Conservation (phyloP, 2,797 vertebrate genomes). For the Distichodus sexfasciatus region DNA sequence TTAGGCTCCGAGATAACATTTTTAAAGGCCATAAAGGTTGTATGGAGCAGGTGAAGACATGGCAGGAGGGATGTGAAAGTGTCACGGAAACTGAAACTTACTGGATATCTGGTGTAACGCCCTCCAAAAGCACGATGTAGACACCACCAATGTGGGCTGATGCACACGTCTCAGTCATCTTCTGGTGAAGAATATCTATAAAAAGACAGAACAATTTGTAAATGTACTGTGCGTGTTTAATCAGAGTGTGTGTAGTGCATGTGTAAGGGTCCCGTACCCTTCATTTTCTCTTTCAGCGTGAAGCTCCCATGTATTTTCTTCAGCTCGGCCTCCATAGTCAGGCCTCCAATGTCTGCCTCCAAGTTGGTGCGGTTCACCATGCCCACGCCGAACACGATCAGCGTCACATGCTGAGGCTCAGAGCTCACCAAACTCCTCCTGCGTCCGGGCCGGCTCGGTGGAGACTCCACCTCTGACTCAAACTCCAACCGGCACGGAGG, state of each 20-base stretch:
- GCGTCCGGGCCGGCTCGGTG: conserved; percentile 68
- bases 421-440: conserved; percentile 88
- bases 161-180: conserved; percentile 97
- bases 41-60: not conserved
- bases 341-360: conserved; percentile 95
- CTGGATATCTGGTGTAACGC: conserved; percentile 97
- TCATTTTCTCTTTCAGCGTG: conserved; percentile 98
- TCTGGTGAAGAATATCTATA: conserved; percentile 95
- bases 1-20: not conserved
- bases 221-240: not conserved
- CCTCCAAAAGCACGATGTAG: conserved; percentile 96
- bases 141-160: conserved; percentile 97
- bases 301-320: conserved; percentile 98
- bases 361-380: conserved; percentile 98
- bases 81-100: conserved; percentile 67
- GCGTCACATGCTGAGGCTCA: conserved; percentile 92
- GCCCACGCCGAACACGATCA: conserved; percentile 95
- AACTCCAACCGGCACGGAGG: conserved; percentile 86
- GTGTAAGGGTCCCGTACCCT: conserved; percentile 73
- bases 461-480: conserved; percentile 88
- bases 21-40: not conserved
- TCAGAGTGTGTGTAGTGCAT: not conserved
- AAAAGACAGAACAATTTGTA: not conserved
- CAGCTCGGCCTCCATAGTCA: conserved; percentile 97
- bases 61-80: not conserved